These are phyloP conservation scores for Chaetodon auriga DNA, from an alignment of 2,113 vertebrate genomes.

Conservation along the genomic window DNA sequence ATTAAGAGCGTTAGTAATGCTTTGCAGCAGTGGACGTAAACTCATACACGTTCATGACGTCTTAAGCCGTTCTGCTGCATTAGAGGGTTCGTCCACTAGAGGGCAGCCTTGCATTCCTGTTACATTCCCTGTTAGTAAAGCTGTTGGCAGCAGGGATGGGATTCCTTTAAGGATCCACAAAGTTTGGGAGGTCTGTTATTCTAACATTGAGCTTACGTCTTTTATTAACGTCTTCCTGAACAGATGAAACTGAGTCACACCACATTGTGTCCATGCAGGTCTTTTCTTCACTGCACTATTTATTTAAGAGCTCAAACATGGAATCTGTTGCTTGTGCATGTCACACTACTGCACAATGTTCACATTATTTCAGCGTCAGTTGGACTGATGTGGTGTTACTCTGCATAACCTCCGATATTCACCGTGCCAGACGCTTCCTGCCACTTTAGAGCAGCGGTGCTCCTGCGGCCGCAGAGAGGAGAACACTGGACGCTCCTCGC, in stretches of 20 bases:
- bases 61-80: conserved; percentile 3
- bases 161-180: conserved; percentile 7
- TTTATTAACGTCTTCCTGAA: not conserved
- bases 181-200: conserved; percentile 42
- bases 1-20: not conserved
- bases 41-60: not conserved
- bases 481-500: conserved; percentile 61
- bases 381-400: not conserved
- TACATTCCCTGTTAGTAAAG: conserved; percentile 18
- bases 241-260: not conserved
- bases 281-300: conserved; percentile 39
- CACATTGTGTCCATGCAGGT: not conserved
- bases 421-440: conserved; percentile 62
- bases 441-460: conserved; percentile 50
- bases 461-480: conserved; percentile 37
- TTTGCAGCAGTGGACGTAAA: conserved; percentile 12
- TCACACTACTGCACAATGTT: conserved; percentile 23
- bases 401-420: conserved; percentile 10
- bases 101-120: conserved; percentile 50
- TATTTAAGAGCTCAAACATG: conserved; percentile 53
- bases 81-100: conserved; percentile 53
- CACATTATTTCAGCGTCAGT: not conserved
- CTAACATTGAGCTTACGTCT: not conserved
- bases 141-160: not conserved
- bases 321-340: not conserved